Evolutionary conservation across 1,140 invertebrate genomes (phyloP), one percentile per base, ranked within the genome.

Genomic region (Drosophila leontia): DNA sequence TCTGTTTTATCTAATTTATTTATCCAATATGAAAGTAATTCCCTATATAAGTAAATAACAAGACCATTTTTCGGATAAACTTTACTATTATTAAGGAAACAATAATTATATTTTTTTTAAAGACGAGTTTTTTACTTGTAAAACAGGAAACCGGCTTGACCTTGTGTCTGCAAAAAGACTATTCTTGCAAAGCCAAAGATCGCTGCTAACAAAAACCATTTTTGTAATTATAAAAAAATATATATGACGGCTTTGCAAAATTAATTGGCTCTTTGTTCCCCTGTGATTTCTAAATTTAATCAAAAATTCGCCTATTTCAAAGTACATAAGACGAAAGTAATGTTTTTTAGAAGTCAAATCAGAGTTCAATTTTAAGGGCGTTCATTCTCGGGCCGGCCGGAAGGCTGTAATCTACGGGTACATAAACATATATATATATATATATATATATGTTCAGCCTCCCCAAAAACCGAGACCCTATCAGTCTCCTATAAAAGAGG

Each of bases 401-500:
- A 53, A 50, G 29, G 9, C 17, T 17, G 9, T 62, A 26, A 53
- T 53, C 45, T 19, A 34, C 11, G 32, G 32, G 32, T 23, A 12
- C 23, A 60, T 12, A 35, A 35, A 35, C 7, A 26, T 61, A 19
- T 39, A 29, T 57, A 12, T 2, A 48, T 23, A 23, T 23, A 23
- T 2, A n/a, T 32, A n/a, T 23, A n/a, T 12, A 23, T 26, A 13
- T 45, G 19, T 17, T 34, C 13, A 37, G 51, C 7, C 34, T 35
- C 17, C 51, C n/a, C 35, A 13, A n/a, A 26, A 44, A 13, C 11
- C 5, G 1, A 37, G 47, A 29, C 23, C 47, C 7, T 39, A 62
- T 62, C 60, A 29, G 60, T 39, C 35, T 23, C 23, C 60, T 62
- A 55, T 62, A 62, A 29, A 62, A 55, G 48, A 3, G n/a, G 60